phyloP scores from a whole-genome alignment of 2,888 invertebrate species.

The Stenodera caucasica region DNA sequence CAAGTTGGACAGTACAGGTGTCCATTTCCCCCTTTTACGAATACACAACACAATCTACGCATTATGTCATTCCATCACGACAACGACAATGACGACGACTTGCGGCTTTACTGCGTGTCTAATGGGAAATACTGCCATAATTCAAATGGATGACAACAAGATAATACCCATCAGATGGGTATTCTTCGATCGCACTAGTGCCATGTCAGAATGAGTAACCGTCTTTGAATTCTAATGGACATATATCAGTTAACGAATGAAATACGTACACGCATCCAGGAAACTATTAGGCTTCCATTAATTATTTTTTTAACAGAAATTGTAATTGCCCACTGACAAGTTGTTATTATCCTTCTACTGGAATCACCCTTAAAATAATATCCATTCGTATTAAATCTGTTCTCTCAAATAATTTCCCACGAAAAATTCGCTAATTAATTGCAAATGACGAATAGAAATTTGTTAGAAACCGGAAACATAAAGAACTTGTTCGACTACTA shows the following conservation, averaged over 20 bases:
- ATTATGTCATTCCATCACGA: slow-evolving; percentile 21
- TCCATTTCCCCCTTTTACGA: neutral
- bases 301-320: neutral
- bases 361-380: neutral
- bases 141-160: slow-evolving; percentile 26
- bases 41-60: slow-evolving; percentile 22
- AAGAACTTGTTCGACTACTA: neutral
- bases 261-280: neutral
- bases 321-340: too few relatives aligned
- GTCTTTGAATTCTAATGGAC: slow-evolving; percentile 22
- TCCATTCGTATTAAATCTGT: neutral
- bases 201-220: slow-evolving; percentile 18
- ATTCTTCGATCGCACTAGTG: slow-evolving; percentile 18
- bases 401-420: neutral
- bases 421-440: neutral
- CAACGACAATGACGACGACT: too few relatives aligned
- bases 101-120: slow-evolving; percentile 14
- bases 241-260: neutral
- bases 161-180: slow-evolving; percentile 28
- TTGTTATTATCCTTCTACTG: too few relatives aligned
- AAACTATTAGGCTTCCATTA: neutral
- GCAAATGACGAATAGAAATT: neutral
- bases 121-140: slow-evolving; percentile 26
- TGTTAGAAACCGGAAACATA: neutral
- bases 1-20: slow-evolving; percentile 12